Conservation (phyloP, 2,888 invertebrate species). For the Acleris laterana region DNA sequence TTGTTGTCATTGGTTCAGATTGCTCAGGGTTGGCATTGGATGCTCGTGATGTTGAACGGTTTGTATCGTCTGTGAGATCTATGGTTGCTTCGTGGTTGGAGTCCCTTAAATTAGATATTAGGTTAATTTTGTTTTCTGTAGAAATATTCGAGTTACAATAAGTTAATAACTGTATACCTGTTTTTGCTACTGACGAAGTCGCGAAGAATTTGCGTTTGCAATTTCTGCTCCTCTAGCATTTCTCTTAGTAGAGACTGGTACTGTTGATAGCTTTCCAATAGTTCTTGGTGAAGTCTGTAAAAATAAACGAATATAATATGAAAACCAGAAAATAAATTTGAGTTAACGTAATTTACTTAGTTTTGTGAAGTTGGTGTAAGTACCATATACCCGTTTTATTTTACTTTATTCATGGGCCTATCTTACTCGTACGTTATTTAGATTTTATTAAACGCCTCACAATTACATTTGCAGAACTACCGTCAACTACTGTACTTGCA, state of each 20-base stretch:
- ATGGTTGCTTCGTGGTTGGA: slow-evolving; percentile 22
- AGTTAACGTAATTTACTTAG: too few relatives aligned
- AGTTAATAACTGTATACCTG: slow-evolving; percentile 51
- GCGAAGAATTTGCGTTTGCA: slow-evolving; percentile 84
- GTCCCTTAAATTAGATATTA: slow-evolving; percentile 11
- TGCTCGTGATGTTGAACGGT: slow-evolving; percentile 18
- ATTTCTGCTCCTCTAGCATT: slow-evolving; percentile 88
- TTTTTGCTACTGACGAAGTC: slow-evolving; percentile 65
- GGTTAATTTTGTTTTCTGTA: neutral
- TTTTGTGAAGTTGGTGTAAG: too few relatives aligned
- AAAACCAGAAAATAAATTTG: neutral
- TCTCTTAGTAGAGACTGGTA: slow-evolving; percentile 89
- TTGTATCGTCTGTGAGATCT: slow-evolving; percentile 21
- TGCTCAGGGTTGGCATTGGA: slow-evolving; percentile 28
- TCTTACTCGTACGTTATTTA: too few relatives aligned
- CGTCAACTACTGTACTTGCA: too few relatives aligned
- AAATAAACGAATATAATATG: neutral
- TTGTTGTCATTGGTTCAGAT: slow-evolving; percentile 62
- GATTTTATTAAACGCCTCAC: too few relatives aligned
- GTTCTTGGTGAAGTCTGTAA: slow-evolving; percentile 88
- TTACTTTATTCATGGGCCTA: too few relatives aligned
- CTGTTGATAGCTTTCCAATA: slow-evolving; percentile 90
- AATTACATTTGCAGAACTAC: too few relatives aligned
- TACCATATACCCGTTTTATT: too few relatives aligned
- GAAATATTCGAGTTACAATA: too few relatives aligned